Evolutionary conservation across 2,113 vertebrate species (phyloP).

Genomic region (Uropsilus gracilis): DNA sequence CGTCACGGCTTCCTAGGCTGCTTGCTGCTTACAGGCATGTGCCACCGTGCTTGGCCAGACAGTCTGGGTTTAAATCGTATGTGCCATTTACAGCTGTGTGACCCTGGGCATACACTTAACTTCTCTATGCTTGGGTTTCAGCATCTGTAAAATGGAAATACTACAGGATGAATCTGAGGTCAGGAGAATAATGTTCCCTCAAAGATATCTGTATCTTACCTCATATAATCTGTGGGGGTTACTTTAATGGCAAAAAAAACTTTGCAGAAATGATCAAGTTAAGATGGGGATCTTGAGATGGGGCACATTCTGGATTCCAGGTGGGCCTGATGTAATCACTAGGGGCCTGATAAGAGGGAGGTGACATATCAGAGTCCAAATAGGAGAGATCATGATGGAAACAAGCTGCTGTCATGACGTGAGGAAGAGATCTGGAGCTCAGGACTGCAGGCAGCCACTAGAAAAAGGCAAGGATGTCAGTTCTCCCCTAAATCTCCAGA

Average conservation of each 20-base stretch:
- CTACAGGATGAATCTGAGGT: not conserved
- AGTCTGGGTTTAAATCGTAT: not conserved
- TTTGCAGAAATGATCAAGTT: not conserved
- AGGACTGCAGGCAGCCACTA: not conserved
- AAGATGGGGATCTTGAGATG: not conserved
- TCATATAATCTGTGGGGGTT: not conserved
- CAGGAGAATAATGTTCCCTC: not conserved
- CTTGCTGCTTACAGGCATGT: no score
- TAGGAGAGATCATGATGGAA: not conserved
- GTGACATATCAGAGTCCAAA: not conserved
- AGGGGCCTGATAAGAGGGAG: not conserved
- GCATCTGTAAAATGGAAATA: not conserved
- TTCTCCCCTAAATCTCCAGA: not conserved
- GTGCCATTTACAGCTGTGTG: not conserved
- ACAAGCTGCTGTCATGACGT: not conserved
- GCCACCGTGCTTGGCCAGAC: no score
- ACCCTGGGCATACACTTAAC: not conserved
- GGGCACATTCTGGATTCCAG: not conserved
- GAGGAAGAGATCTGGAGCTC: not conserved
- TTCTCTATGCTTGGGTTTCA: not conserved
- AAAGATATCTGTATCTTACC: not conserved
- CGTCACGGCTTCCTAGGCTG: no score
- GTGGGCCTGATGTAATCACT: not conserved
- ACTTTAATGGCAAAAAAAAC: not conserved
- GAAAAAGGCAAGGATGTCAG: not conserved